Percentiles rank a stretch among this genome's conserved stretches.
Evolutionary conservation across 2,888 invertebrate genomes (phyloP).

Genomic region (Ptycholaimellus sp.): DNA sequence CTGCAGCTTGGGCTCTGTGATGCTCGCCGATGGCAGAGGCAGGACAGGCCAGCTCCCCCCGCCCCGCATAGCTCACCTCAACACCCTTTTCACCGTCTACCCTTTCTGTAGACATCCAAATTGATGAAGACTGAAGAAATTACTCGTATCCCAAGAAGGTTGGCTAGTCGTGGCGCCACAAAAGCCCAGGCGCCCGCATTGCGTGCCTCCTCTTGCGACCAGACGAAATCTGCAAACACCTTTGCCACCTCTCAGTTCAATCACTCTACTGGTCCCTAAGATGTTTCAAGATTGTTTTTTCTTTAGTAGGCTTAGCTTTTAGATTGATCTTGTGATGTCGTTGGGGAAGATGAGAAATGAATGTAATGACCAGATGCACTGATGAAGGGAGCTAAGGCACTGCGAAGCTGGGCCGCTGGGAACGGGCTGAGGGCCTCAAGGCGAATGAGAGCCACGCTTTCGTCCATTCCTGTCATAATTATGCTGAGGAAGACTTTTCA

Average conservation of each 20-base stretch:
- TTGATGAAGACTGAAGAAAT: background rate
- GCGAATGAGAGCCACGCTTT: conserved; percentile 14
- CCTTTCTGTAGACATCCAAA: background rate
- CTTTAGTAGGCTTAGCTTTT: too few relatives aligned
- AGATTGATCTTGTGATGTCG: too few relatives aligned
- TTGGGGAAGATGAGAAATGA: too few relatives aligned
- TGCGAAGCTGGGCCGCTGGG: conserved; percentile 50
- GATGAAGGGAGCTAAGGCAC: too few relatives aligned
- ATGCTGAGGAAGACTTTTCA: too few relatives aligned
- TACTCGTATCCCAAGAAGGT: conserved; percentile 44
- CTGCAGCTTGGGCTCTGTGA: conserved; percentile 1
- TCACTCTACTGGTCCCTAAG: too few relatives aligned
- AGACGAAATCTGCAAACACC: conserved; percentile 32
- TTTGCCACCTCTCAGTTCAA: conserved; percentile 4
- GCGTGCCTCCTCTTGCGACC: conserved; percentile 90
- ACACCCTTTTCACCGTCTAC: background rate
- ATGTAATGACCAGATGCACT: too few relatives aligned
- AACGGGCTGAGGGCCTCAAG: conserved; percentile 52
- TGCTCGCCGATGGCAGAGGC: conserved; percentile 6
- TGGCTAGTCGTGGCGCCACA: conserved; percentile 63
- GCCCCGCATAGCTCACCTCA: conserved; percentile 7
- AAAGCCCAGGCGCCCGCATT: conserved; percentile 94
- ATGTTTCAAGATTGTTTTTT: too few relatives aligned
- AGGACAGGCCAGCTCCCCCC: conserved; percentile 3
- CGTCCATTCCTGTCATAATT: background rate